phyloP scores from a whole-genome alignment of 2,113 vertebrate species.

The Zosterops borbonicus region DNA sequence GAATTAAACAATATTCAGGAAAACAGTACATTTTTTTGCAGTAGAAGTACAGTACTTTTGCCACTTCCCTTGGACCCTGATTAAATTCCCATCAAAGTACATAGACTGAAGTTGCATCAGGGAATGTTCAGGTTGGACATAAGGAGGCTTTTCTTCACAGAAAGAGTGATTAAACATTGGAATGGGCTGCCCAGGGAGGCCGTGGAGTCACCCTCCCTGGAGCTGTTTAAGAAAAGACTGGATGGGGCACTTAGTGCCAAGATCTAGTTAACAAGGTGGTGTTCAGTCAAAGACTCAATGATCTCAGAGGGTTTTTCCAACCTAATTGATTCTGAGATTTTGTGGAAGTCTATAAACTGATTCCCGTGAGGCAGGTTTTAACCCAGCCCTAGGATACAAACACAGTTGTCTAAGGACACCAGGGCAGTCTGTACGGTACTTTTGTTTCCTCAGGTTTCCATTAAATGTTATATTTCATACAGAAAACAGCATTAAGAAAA shows the following conservation, averaged over 20 bases:
- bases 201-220: not conserved
- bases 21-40: not conserved
- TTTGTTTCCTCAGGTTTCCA: not conserved
- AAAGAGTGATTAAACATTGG: not conserved
- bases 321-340: not conserved
- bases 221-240: not conserved
- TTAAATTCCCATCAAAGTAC: not conserved
- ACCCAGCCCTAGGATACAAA: not conserved
- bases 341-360: not conserved
- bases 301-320: not conserved
- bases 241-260: not conserved
- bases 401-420: not conserved
- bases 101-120: not conserved
- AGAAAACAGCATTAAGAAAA: not conserved
- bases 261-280: not conserved
- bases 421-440: accelerated
- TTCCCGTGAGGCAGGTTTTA: not conserved
- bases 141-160: not conserved
- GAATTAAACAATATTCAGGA: not conserved
- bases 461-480: not conserved
- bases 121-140: not conserved
- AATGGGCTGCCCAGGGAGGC: not conserved
- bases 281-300: not conserved
- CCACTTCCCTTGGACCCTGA: not conserved
- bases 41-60: not conserved